Base-by-base conservation (phyloP, 2,797 vertebrate species). In the Crax fasciolata region DNA sequence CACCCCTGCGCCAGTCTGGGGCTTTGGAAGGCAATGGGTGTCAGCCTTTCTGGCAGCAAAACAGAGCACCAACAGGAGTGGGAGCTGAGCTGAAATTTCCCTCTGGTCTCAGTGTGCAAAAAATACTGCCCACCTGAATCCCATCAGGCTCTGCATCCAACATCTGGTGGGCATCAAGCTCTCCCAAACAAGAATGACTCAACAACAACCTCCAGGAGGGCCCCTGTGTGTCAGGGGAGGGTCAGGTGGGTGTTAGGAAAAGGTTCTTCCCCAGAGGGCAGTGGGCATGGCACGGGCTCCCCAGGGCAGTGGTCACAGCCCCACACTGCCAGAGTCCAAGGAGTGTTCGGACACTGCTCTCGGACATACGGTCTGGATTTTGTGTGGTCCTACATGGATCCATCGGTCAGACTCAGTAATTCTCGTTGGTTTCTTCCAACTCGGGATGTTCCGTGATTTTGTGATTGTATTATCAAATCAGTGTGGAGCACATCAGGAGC, bases 131-230 rank as follows among this genome's bases (percentile, higher is more conserved):
- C 8, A 13, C 21, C 25, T 8, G 0, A 3, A 41, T 21, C 41
- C 28, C 10, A 7, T 2, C 12, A 8, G 18, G 6, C 67, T 82
- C 25, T 70, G 74, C 55, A 55, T 32, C n/a, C 28, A 39, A 49
- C 16, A 11, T 17, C 14, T 27, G 52, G 54, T 6, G 20, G 30
- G 0, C 0, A 49, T 25, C 0, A 0, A 28, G 21, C 59, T 75
- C 46, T 74, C 46, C 18, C 21, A 9, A 11, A 2, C 4, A 84
- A 10, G 28, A 72, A 21, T 63, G 25, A 14, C 13, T 89, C 3
- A 5, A 73, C 46, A n/a, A 30, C 28, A 66, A 24, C 4, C 19
- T 54, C 43, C 25, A 89, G 57, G 1, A 0, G 2, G 13, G 18
- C 4, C 57, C 32, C 32, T 9, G 32, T 15, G n/a, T 52, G 23